Base-by-base conservation (phyloP, 64 coral and sea anemone genomes). In the Pocillopora verrucosa region DNA sequence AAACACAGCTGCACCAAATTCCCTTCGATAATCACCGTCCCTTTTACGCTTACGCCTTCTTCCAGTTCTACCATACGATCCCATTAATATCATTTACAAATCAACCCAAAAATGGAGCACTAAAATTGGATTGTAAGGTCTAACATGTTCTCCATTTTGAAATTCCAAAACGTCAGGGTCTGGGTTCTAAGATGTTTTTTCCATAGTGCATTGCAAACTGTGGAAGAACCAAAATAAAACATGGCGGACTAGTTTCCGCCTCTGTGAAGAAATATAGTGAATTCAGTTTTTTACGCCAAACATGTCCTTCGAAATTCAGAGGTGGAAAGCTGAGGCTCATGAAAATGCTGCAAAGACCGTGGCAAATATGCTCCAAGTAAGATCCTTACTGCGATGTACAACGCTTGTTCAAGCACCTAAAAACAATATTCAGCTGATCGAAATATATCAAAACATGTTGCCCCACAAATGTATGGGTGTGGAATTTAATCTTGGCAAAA, bases 261-360 rank as follows among this genome's bases (percentile, higher is more conserved):
- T 25, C n/a, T 58, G 38, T 59, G 3, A 5, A 90, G 45, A 17
- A 15, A 16, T 25, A 70, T 9, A 13, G 4, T 2, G 10, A 45
- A 2, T 15, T 15, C 22, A 13, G 57, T 56, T 79, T 59, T 4
- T 25, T 17, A 3, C 22, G 35, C 35, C 19, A 65, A 83, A 45
- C 30, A 96, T 96, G 95, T 96, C 95, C 2, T 83, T 96, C 14
- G 95, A 96, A 84, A 86, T 96, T 64, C 95, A 96, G 74, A 96
- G 93, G 61, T 92, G 91, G 13, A 93, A 93, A 38, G 92, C 91
- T 13, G 95, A 96, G 79, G 95, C 95, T 13, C 95, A 96, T 56
- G 95, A 96, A 30, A 96, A 96, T 93, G 95, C 95, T 70, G 91
- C 95, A 16, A 96, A 96, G 80, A 89, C 83, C 65, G 91, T 96